These are phyloP conservation scores for Diabrotica balteata DNA, from an alignment of 2,888 invertebrate genomes.

Conservation along the genomic window DNA sequence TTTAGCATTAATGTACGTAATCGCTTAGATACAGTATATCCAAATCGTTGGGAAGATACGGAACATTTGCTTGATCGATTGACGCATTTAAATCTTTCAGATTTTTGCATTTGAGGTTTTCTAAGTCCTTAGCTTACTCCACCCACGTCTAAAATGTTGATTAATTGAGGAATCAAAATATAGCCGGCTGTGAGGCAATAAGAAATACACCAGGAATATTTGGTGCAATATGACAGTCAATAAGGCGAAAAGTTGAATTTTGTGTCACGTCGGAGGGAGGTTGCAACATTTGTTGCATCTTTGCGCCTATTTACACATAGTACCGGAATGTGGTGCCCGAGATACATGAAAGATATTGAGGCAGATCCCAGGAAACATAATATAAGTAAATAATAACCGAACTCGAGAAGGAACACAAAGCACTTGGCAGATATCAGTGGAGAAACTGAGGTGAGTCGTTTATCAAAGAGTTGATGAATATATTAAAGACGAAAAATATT, in stretches of 20 bases:
- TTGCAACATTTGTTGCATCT: not conserved
- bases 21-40: not conserved
- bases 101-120: slow-evolving; percentile 13
- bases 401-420: too few relatives aligned
- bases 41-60: not conserved
- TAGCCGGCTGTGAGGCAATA: slow-evolving; percentile 2
- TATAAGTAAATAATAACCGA: too few relatives aligned
- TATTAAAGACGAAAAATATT: too few relatives aligned
- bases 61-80: not conserved
- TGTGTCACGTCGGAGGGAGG: not conserved
- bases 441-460: too few relatives aligned
- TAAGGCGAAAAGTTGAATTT: not conserved
- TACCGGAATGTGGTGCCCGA: too few relatives aligned
- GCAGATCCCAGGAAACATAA: too few relatives aligned
- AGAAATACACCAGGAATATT: slow-evolving; percentile 14
- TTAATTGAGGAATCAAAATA: not conserved
- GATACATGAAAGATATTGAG: too few relatives aligned
- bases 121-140: slow-evolving; percentile 3
- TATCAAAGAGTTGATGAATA: too few relatives aligned
- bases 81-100: slow-evolving; percentile 1
- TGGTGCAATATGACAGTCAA: slow-evolving; percentile 5
- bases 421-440: too few relatives aligned
- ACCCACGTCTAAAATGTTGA: slow-evolving; percentile 6
- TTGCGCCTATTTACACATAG: not conserved
- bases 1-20: not conserved